Evolutionary conservation across 1,140 invertebrate species (phyloP), one percentile per base, ranked within the genome.

Genomic region (Microvelia longipes): DNA sequence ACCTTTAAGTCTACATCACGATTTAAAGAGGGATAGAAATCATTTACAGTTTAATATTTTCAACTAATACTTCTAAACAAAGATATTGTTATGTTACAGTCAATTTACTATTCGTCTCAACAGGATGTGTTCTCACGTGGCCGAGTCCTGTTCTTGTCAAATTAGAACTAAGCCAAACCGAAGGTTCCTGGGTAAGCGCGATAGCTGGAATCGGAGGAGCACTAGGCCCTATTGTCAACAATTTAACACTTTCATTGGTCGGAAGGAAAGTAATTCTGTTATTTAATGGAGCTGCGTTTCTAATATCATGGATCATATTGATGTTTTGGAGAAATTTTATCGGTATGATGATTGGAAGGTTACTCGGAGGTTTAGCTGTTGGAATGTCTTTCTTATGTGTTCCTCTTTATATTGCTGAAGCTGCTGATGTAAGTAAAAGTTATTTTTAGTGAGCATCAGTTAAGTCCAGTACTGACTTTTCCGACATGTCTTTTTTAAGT

Each of bases 101-200:
- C 2, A 67, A 67, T 29, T 27, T 64, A 1, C 68, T 69, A 1
- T 50, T 61, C 27, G n/a, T 69, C 14, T 69, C 68, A n/a, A 69
- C 62, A 14, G 68, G 68, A 28, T 30, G 29, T 25, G 68, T 69
- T 19, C 26, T 69, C 13, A 50, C 62, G 30, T 69, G 68, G 68
- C 28, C 68, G 15, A 61, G 30, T 1, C 68, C 68, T 13, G 50
- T 66, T 13, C 25, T 69, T 0, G 61, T 62, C 5, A 30, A 65
- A 13, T 29, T 69, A 19, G 15, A 11, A 2, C 19, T 69, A 13
- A 19, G 27, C 2, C 27, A 29, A 1, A 24, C 1, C 2, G 62
- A 69, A 14, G 35, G 29, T 11, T n/a, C 68, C 1, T 62, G 29
- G 62, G 29, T 69, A 1, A 28, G 61, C 25, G 64, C 68, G 19